Base-by-base conservation (phyloP, 2,797 vertebrate genomes). In the Microctenopoma lineatum region DNA sequence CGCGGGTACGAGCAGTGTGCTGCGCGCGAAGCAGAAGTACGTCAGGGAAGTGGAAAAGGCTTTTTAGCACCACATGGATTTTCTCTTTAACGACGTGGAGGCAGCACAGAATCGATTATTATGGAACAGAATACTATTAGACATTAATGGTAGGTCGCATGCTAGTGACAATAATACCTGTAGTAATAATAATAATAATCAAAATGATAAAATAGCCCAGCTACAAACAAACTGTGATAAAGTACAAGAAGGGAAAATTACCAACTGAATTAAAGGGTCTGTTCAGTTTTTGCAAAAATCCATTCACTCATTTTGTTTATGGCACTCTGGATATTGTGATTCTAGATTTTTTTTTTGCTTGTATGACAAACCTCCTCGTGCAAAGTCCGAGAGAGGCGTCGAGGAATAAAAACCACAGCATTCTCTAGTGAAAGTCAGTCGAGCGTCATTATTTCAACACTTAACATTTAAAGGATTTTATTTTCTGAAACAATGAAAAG, bases 181-280 rank as follows among this genome's bases (percentile, higher is more conserved):
- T 41, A 41, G 14, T 14, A 41, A 5, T 41, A 44, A n/a, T 44
- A n/a, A 42, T 16, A 42, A 6, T 15, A 44, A 44, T 15, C 4
- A 42, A 7, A 38, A 57, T 50, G 15, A 60, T 42, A 62, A 59
- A 50, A 73, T 50, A 75, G 77, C 63, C 73, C 72, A 64, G 69
- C 73, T 84, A 75, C 58, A 73, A 78, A 71, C 21, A 4, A 69
- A 53, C 52, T 59, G 32, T 38, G 55, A 29, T 59, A 72, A 71
- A 75, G 8, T 8, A 13, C 27, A 54, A 15, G 18, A 32, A 32
- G n/a, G 25, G 68, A 61, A 67, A 45, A 36, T 21, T 53, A 59
- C 4, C 60, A 70, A 63, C 72, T 79, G 63, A 80, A 80, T 87
- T 92, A 92, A 92, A 93, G 89, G 89, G 86, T 85, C 69, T 3